Percentiles rank a stretch among this genome's conserved stretches.
Evolutionary conservation across 2,113 vertebrate species (phyloP).

Genomic region (Perccottus glenii): DNA sequence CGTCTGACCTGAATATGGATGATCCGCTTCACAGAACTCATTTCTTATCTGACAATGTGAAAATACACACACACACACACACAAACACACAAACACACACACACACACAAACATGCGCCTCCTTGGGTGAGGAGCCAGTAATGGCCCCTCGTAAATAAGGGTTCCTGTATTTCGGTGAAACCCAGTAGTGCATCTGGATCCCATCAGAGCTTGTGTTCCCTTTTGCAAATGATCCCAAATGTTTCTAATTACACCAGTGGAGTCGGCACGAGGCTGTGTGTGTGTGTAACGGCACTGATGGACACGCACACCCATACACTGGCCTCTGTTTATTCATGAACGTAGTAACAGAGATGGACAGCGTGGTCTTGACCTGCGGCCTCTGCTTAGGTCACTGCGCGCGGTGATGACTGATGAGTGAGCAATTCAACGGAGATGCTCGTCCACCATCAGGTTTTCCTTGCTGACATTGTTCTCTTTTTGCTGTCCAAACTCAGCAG

Average conservation of each 20-base stretch:
- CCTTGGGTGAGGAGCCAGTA: conserved; percentile 68
- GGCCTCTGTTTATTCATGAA: conserved; percentile 61
- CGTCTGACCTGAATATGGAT: conserved; percentile 55
- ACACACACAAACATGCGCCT: conserved; percentile 41
- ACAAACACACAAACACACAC: conserved; percentile 31
- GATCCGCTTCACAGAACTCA: conserved; percentile 40
- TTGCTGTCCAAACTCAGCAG: not conserved
- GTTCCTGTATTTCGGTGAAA: conserved; percentile 73
- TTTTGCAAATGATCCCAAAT: conserved; percentile 79
- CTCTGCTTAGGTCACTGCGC: conserved; percentile 54
- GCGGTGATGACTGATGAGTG: conserved; percentile 44
- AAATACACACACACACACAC: conserved; percentile 26
- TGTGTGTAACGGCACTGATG: conserved; percentile 31
- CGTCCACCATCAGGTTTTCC: conserved; percentile 9
- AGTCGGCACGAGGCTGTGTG: conserved; percentile 67
- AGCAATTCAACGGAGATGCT: conserved; percentile 21
- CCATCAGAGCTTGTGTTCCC: conserved; percentile 74
- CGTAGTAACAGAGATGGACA: conserved; percentile 53
- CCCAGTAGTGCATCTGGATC: conserved; percentile 75
- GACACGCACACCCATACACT: conserved; percentile 51
- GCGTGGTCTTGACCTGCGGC: conserved; percentile 45
- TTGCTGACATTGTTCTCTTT: conserved; percentile 18
- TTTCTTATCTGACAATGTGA: conserved; percentile 41
- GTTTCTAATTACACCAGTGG: conserved; percentile 77
- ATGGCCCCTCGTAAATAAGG: conserved; percentile 74